These are phyloP conservation scores for Lucilia sericata DNA, from an alignment of 1,140 invertebrate genomes.

Conservation along the genomic window DNA sequence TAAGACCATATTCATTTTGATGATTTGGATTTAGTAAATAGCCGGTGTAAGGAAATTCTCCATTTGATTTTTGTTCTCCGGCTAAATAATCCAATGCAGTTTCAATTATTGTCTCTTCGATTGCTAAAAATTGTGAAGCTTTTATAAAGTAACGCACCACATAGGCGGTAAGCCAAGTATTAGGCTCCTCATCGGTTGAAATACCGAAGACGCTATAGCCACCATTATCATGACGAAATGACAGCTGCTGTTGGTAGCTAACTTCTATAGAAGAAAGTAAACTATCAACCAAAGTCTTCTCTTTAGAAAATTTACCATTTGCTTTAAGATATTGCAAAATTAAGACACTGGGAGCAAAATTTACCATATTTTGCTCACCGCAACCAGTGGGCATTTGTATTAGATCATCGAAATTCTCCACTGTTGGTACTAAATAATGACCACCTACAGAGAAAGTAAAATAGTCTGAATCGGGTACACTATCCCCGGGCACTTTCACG, in stretches of 20 bases:
- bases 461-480: slow-evolving; percentile 77
- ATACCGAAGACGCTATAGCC: slow-evolving; percentile 1
- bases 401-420: slow-evolving; percentile 81
- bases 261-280: neutral
- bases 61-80: neutral
- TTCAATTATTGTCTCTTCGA: neutral
- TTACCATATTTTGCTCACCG: slow-evolving; percentile 95
- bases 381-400: slow-evolving; percentile 89
- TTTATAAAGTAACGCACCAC: neutral
- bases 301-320: neutral
- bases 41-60: neutral
- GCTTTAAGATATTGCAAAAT: slow-evolving; percentile 77
- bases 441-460: slow-evolving; percentile 81
- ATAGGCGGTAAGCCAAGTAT: slow-evolving; percentile 20
- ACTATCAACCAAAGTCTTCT: neutral
- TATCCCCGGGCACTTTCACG: slow-evolving; percentile 79
- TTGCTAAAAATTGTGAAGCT: neutral
- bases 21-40: neutral
- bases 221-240: slow-evolving; percentile 28
- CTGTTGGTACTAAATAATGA: slow-evolving; percentile 80
- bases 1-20: neutral
- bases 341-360: slow-evolving; percentile 92
- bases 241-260: slow-evolving; percentile 4
- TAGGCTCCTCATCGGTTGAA: neutral
- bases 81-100: slow-evolving; percentile 20